Conservation (phyloP, 2,113 vertebrate species). For the Mirounga angustirostris region DNA sequence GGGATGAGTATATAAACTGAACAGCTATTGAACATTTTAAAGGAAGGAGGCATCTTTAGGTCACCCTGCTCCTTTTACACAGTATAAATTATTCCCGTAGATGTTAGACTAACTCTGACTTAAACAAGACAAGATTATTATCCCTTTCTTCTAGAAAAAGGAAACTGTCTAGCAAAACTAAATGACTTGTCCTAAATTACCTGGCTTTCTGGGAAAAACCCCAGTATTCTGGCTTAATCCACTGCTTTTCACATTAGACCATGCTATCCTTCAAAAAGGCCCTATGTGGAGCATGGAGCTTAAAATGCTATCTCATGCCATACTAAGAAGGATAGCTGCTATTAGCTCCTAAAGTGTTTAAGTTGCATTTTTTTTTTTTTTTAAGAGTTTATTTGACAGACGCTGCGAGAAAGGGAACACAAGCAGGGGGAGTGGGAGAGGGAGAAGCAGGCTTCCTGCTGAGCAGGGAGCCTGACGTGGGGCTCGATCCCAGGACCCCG, state of each 20-base stretch:
- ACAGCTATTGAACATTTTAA: neutral
- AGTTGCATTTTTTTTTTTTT: neutral
- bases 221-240: neutral
- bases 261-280: neutral
- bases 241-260: slow-evolving; percentile 10
- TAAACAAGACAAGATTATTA: slow-evolving; percentile 27
- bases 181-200: neutral
- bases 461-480: no score
- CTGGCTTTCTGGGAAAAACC: neutral
- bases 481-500: no score
- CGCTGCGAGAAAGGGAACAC: no score
- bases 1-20: neutral
- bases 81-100: neutral
- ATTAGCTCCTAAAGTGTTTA: neutral
- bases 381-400: no score
- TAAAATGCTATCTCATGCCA: neutral
- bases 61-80: slow-evolving; percentile 39
- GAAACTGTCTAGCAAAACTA: slow-evolving; percentile 12
- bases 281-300: neutral
- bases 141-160: neutral
- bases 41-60: neutral
- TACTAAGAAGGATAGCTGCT: neutral
- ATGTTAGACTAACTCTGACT: slow-evolving; percentile 13
- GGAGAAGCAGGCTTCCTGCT: no score
- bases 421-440: no score